A percentile compares a stretch with the other conserved stretches of the same genome.
These are phyloP conservation scores for Eupithecia insigniata DNA, from an alignment of 2,888 invertebrate species.

Conservation along the genomic window DNA sequence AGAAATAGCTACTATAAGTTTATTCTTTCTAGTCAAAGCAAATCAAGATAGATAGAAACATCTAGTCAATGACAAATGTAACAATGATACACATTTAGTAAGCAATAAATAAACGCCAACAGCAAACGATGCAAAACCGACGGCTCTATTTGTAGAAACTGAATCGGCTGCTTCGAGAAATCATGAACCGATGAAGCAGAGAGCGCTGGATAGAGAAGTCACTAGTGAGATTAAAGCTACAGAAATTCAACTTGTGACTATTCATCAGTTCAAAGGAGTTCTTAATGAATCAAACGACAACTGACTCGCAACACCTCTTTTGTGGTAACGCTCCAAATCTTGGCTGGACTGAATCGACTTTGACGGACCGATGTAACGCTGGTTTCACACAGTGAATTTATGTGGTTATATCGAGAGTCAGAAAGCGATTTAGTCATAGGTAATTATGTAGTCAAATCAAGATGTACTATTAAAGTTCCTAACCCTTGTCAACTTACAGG, in stretches of 20 bases:
- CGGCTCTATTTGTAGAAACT: slow-evolving; percentile 49
- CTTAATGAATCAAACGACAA: slow-evolving; percentile 82
- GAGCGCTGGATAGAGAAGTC: not conserved
- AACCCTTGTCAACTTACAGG: not conserved
- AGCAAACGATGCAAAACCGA: slow-evolving; percentile 56
- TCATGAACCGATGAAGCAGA: not conserved
- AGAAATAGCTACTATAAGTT: too few relatives aligned
- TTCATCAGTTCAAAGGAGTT: slow-evolving; percentile 79
- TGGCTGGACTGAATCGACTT: slow-evolving; percentile 77
- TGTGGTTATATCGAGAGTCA: too few relatives aligned
- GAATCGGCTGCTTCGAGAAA: slow-evolving; percentile 32
- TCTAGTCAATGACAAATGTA: slow-evolving; percentile 53
- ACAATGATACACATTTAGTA: slow-evolving; percentile 45
- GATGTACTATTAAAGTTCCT: too few relatives aligned
- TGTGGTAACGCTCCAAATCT: slow-evolving; percentile 20
- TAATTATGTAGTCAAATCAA: too few relatives aligned
- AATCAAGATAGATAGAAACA: slow-evolving; percentile 45
- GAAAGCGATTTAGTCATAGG: too few relatives aligned
- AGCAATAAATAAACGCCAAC: slow-evolving; percentile 49
- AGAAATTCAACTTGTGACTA: slow-evolving; percentile 36
- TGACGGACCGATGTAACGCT: slow-evolving; percentile 65
- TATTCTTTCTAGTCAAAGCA: not conserved
- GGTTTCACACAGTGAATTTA: slow-evolving; percentile 10
- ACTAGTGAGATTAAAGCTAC: slow-evolving; percentile 6
- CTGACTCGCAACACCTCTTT: slow-evolving; percentile 78